These are phyloP conservation scores for Liolophura sinensis DNA, from an alignment of 1,140 invertebrate genomes.

Conservation along the genomic window DNA sequence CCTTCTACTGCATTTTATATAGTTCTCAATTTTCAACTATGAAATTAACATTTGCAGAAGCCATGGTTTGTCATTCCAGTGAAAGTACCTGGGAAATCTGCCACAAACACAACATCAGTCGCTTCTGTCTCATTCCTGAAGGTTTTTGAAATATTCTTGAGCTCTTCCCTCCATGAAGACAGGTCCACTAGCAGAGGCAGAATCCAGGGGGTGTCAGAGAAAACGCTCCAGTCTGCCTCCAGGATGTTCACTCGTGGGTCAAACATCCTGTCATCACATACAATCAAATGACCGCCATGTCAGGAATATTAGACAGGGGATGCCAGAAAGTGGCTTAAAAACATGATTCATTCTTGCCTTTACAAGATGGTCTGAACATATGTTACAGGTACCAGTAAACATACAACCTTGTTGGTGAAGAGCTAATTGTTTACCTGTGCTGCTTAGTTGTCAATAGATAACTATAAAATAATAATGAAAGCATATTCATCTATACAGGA, in stretches of 20 bases:
- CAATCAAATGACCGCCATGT: not conserved
- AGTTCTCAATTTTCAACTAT: too few relatives aligned
- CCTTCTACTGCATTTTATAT: too few relatives aligned
- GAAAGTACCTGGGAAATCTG: conserved; percentile 76
- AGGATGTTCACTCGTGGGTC: conserved; percentile 74
- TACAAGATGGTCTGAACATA: not conserved
- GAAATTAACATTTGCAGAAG: too few relatives aligned
- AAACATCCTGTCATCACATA: conserved; percentile 64
- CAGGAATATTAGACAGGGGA: not conserved
- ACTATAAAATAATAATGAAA: not conserved
- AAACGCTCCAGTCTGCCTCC: conserved; percentile 76
- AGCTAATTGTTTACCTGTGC: not conserved
- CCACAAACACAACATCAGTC: conserved; percentile 77
- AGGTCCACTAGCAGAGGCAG: conserved; percentile 77
- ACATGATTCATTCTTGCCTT: not conserved
- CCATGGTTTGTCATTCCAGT: too few relatives aligned
- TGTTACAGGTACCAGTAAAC: not conserved
- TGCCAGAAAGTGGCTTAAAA: not conserved
- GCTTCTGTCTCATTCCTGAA: conserved; percentile 36
- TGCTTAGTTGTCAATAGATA: not conserved
- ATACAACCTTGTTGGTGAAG: not conserved
- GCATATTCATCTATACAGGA: not conserved
- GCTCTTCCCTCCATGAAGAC: conserved; percentile 61
- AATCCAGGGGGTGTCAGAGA: conserved; percentile 70
- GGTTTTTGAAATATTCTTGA: conserved; percentile 69